Base-by-base conservation (phyloP, 2,888 invertebrate genomes). In the Oscheius sp. region DNA sequence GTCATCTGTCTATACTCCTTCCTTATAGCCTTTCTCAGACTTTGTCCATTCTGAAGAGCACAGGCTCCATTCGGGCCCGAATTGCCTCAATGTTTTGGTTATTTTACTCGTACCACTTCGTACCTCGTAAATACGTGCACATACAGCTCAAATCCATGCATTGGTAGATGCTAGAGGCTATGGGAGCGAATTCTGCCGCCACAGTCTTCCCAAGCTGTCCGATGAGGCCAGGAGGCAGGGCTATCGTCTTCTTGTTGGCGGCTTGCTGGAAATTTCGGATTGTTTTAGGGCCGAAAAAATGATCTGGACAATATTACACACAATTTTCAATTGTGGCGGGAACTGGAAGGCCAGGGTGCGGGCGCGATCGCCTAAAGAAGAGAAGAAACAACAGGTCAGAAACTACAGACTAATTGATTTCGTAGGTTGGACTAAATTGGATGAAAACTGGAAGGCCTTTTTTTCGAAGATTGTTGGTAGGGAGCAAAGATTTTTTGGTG, bases 101-200 rank as follows among this genome's bases (percentile, higher is more conserved):
- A 50, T 21, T 21, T 21, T 21, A 21, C 21, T 21, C 21, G 21
- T 21, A 42, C 3, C 3, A 7, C 4, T 5, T 59, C 72, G 13
- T 53, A 81, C 84, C 85, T 73, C 86, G 80, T 50, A 88, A 73
- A 75, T 85, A 88, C 33, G 80, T 78, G 70, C 87, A 87, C 35
- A 88, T 75, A 74, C 88, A 88, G n/a, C 82, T 79, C 50, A 87
- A 70, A 71, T 86, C 86, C 86, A 88, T 83, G 76, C 88, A 88
- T 73, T 87, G 83, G 60, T 85, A 85, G 62, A 86, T 81, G 9
- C 76, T 80, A 9, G 84, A 78, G 13, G 86, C 83, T 65, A 87
- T 84, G 7, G 85, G 86, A 0, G 87, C 86, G 57, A 87, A 74
- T 66, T 87, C 86, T 2, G 85, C 85, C 7, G 68, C 68, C 10